Percentiles rank a stretch among this genome's conserved stretches.
Conservation (phyloP, 2,113 vertebrate genomes). For the Smithornis capensis region DNA sequence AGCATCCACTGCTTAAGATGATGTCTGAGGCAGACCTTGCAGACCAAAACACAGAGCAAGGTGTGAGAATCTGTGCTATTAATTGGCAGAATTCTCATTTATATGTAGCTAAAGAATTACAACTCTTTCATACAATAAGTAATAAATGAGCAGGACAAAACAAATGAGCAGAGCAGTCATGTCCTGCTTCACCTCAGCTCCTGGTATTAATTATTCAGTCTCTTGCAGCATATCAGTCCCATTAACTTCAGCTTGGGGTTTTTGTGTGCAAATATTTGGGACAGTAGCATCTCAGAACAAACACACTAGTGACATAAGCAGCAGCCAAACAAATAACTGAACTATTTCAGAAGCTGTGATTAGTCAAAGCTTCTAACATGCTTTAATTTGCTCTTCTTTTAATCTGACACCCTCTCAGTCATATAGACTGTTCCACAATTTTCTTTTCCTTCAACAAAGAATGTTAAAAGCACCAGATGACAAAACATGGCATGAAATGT, state of each 20-base stretch:
- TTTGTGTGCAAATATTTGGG: not conserved
- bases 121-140: constrained; percentile 6
- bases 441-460: not conserved
- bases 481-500: not conserved
- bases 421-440: not conserved
- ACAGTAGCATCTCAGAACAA: not conserved
- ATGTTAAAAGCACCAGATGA: not conserved
- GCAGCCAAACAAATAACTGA: not conserved
- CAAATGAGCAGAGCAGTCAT: not conserved
- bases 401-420: not conserved
- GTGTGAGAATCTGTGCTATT: not conserved
- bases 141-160: constrained; percentile 24
- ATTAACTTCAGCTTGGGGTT: not conserved
- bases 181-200: not conserved
- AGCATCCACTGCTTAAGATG: not conserved
- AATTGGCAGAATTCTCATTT: not conserved
- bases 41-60: not conserved
- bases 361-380: not conserved
- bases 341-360: not conserved
- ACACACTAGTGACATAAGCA: not conserved
- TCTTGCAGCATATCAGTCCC: not conserved
- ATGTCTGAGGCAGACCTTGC: not conserved
- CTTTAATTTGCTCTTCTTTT: not conserved
- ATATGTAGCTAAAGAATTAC: not conserved
- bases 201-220: constrained; percentile 8